Percentiles rank a stretch among this genome's conserved stretches.
Evolutionary conservation across 2,797 vertebrate genomes (phyloP).

Genomic region (Manis javanica): DNA sequence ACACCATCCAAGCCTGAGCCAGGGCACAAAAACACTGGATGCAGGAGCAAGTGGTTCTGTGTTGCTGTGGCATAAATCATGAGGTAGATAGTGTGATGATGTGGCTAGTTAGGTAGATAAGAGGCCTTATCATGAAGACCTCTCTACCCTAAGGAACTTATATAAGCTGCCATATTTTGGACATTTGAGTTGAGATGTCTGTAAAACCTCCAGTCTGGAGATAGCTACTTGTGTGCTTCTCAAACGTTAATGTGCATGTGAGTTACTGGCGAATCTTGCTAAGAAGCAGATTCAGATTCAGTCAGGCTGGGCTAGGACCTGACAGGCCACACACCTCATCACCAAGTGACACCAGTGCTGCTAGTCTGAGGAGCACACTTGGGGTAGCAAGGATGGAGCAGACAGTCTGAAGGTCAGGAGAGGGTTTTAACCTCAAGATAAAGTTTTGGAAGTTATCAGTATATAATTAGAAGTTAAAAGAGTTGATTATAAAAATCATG

Average conservation of each 20-base stretch:
- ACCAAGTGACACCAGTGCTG: neutral
- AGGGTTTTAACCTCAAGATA: neutral
- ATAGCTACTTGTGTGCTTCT: neutral
- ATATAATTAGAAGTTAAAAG: neutral
- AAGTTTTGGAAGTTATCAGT: neutral
- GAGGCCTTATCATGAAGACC: neutral
- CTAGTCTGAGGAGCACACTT: neutral
- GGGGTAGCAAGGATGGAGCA: too few relatives aligned
- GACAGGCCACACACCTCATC: neutral
- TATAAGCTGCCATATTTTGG: neutral
- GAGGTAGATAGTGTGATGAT: neutral
- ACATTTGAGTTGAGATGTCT: neutral
- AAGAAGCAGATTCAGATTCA: neutral
- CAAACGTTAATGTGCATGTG: neutral
- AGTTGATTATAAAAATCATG: neutral
- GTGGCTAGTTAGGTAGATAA: neutral
- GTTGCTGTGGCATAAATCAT: neutral
- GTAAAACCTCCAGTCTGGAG: neutral
- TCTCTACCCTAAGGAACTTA: neutral
- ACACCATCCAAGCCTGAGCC: neutral
- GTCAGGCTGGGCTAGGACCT: neutral
- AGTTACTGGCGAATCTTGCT: neutral
- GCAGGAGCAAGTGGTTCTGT: neutral
- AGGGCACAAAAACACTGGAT: neutral
- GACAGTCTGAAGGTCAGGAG: neutral